Conservation (phyloP, 2,888 invertebrate species). For the Hirtodrosophila histrioides region DNA sequence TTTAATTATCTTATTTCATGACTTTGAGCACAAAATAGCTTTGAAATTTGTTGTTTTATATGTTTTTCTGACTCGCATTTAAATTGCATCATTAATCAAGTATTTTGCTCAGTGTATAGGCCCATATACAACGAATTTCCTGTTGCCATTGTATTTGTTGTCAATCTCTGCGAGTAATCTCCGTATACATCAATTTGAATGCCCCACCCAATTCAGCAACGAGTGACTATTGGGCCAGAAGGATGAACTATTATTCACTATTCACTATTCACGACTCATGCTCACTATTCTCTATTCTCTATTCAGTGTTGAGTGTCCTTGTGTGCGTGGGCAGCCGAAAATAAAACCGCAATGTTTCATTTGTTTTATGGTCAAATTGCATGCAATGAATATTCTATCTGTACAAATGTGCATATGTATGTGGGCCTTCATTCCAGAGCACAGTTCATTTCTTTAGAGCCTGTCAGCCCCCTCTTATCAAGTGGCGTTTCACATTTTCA, state of each 20-base stretch:
- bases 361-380: conserved; percentile 76
- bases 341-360: conserved; percentile 70
- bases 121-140: conserved; percentile 42
- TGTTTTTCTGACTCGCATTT: not conserved
- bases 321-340: conserved; percentile 55
- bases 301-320: conserved; percentile 12
- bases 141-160: conserved; percentile 39
- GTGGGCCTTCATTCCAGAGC: conserved; percentile 1
- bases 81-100: not conserved
- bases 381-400: conserved; percentile 70
- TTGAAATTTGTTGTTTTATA: too few relatives aligned
- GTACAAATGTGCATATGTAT: conserved; percentile 11
- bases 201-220: not conserved
- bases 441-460: conserved; percentile 36
- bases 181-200: conserved; percentile 42
- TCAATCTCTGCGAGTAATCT: conserved; percentile 39
- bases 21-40: too few relatives aligned
- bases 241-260: conserved; percentile 30
- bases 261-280: conserved; percentile 13
- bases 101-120: conserved; percentile 37
- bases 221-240: not conserved
- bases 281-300: conserved; percentile 33
- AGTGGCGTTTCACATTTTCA: conserved; percentile 19
- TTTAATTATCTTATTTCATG: too few relatives aligned
- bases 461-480: conserved; percentile 10